A percentile compares a stretch with the other conserved stretches of the same genome.
phyloP scores from a whole-genome alignment of 2,113 vertebrate genomes.

The Corythaixoides concolor region DNA sequence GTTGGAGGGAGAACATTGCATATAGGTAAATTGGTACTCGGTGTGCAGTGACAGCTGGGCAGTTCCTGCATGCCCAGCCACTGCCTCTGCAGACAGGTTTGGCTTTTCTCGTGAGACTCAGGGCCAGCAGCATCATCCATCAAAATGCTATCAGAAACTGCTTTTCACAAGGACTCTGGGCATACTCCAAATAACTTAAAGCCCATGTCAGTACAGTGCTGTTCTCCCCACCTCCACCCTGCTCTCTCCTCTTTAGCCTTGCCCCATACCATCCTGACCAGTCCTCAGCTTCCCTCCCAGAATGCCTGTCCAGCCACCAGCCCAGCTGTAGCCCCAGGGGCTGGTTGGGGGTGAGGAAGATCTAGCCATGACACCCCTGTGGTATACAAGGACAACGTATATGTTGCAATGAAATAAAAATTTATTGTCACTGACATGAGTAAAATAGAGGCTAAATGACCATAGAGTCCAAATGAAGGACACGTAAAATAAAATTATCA shows the following conservation, averaged over 20 bases:
- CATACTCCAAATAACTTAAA: neutral
- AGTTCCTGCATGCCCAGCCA: neutral
- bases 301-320: neutral
- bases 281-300: neutral
- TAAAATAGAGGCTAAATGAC: neutral
- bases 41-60: neutral
- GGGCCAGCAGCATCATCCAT: neutral
- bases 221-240: neutral
- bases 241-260: neutral
- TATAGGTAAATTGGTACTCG: no score
- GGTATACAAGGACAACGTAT: neutral
- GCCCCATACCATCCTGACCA: no score
- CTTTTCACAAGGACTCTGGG: neutral
- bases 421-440: accelerated
- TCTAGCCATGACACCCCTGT: neutral
- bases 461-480: neutral
- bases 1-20: accelerated
- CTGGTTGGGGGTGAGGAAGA: neutral
- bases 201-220: accelerated
- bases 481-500: neutral
- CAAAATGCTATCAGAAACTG: neutral
- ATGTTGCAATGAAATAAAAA: neutral
- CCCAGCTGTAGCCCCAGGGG: neutral
- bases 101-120: neutral
- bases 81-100: neutral